Conservation (phyloP, 1,140 invertebrate species). For the Latrodectus geometricus region DNA sequence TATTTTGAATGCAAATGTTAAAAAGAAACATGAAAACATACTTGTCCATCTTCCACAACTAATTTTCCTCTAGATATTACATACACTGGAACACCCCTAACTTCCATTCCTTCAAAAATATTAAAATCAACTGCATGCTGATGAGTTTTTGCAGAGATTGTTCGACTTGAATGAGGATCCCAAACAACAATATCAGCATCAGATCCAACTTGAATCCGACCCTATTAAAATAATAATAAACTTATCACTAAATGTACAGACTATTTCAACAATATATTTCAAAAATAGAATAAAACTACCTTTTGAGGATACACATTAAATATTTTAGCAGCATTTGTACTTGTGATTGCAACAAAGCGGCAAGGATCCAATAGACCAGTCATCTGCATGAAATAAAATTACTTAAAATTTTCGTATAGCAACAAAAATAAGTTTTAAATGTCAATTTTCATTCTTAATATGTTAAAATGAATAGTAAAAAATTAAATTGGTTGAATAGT, state of each 20-base stretch:
- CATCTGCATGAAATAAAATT: conserved; percentile 66
- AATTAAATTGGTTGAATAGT: no score
- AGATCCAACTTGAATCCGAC: conserved; percentile 89
- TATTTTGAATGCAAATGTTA: background rate
- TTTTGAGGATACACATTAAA: conserved; percentile 98
- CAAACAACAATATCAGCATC: conserved; percentile 99
- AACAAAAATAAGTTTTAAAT: no score
- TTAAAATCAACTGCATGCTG: conserved; percentile 96
- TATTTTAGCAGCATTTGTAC: conserved; percentile 95
- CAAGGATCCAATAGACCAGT: conserved; percentile 89
- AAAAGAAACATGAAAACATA: conserved; percentile 54
- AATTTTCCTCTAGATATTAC: conserved; percentile 92
- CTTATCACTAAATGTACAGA: background rate
- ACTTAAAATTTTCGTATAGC: no score
- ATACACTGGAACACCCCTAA: conserved; percentile 67
- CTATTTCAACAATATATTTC: background rate
- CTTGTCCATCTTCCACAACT: conserved; percentile 88
- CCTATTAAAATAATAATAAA: conserved; percentile 70
- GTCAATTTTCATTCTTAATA: background rate
- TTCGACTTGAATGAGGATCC: conserved; percentile 87
- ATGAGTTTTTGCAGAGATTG: conserved; percentile 93
- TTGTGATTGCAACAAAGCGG: conserved; percentile 96
- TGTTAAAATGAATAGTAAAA: no score
- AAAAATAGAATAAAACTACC: conserved; percentile 67
- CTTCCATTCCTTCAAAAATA: conserved; percentile 88